Conservation (phyloP, 2,888 invertebrate species). For the Leucania comma region DNA sequence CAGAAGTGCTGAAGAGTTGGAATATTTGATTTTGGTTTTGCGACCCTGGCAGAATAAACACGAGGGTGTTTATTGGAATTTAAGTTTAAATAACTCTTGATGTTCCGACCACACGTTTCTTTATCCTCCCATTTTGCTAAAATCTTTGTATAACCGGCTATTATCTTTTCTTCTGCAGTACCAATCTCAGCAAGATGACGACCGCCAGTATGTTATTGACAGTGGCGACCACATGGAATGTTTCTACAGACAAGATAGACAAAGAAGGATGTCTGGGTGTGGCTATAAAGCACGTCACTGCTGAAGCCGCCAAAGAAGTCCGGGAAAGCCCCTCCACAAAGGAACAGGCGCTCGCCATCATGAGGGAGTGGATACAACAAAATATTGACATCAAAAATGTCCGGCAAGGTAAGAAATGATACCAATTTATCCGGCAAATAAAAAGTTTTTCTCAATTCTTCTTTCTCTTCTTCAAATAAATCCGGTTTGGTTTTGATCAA, state of each 20-base stretch:
- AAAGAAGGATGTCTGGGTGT: conserved; percentile 74
- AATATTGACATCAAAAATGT: conserved; percentile 93
- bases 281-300: conserved; percentile 72
- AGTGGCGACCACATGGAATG: conserved; percentile 81
- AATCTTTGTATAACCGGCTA: neutral
- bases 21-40: too few relatives aligned
- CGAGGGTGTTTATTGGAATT: too few relatives aligned
- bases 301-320: conserved; percentile 92
- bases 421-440: too few relatives aligned
- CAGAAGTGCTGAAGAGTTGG: too few relatives aligned
- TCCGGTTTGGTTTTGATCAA: too few relatives aligned
- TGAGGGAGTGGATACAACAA: conserved; percentile 93
- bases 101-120: too few relatives aligned
- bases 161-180: conserved; percentile 29
- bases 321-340: conserved; percentile 92
- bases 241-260: conserved; percentile 78
- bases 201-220: conserved; percentile 85
- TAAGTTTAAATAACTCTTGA: too few relatives aligned
- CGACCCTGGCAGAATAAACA: too few relatives aligned
- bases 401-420: conserved; percentile 88
- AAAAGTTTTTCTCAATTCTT: too few relatives aligned
- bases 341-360: conserved; percentile 92
- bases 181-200: conserved; percentile 75
- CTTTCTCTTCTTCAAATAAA: too few relatives aligned
- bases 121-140: too few relatives aligned